phyloP scores from a whole-genome alignment of 2,797 vertebrate genomes.

The Sylvia borin region DNA sequence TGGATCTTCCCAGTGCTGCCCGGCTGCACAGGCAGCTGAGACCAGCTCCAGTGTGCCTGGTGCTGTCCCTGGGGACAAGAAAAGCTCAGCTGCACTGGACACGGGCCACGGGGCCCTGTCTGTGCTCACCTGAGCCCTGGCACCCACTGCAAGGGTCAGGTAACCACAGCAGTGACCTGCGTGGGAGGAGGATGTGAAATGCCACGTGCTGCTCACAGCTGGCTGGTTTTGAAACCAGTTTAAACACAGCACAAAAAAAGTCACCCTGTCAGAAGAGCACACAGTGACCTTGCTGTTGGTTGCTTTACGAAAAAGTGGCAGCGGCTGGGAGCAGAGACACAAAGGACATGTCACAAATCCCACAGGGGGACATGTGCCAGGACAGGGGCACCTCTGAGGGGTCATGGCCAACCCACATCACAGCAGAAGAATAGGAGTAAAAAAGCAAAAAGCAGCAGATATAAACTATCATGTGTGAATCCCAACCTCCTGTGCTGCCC shows the following conservation, averaged over 20 bases:
- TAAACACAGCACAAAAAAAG: neutral
- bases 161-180: neutral
- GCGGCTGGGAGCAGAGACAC: neutral
- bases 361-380: neutral
- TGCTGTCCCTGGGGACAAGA: neutral
- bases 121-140: neutral
- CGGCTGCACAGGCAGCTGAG: conserved; percentile 1
- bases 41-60: neutral
- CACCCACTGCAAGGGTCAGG: neutral
- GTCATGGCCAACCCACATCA: fast-evolving
- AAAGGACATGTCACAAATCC: neutral
- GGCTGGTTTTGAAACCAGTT: neutral
- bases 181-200: neutral
- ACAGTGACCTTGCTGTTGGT: neutral
- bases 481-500: neutral
- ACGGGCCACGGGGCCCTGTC: fast-evolving
- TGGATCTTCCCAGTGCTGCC: conserved; percentile 38
- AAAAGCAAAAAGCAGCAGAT: neutral
- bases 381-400: neutral
- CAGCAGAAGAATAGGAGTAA: neutral
- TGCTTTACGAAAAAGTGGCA: neutral
- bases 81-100: neutral
- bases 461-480: fast-evolving
- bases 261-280: neutral
- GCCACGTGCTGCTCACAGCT: conserved; percentile 12